Conservation (phyloP, 2,797 vertebrate species). For the Liasis olivaceus region DNA sequence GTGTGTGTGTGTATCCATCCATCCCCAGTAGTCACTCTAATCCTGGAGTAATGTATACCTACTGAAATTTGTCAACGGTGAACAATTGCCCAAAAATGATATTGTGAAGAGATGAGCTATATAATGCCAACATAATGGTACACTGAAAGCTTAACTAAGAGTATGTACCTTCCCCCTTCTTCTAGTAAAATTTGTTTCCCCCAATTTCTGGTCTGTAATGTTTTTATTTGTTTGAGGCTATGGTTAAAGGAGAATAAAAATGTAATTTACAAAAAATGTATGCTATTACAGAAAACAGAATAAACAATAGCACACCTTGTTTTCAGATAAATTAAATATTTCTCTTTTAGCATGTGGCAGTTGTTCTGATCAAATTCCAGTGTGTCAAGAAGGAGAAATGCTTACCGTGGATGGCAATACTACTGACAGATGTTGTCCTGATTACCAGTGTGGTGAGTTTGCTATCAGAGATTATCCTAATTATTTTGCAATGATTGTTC, state of each 20-base stretch:
- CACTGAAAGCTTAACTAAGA: neutral
- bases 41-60: neutral
- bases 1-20: too few species aligned
- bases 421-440: conserved; percentile 89
- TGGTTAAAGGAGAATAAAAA: neutral
- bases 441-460: conserved; percentile 89
- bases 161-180: neutral
- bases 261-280: neutral
- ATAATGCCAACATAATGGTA: neutral
- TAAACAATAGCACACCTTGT: neutral
- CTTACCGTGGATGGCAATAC: conserved; percentile 83
- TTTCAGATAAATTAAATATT: conserved; percentile 37
- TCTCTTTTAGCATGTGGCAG: conserved; percentile 79
- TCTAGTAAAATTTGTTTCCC: neutral
- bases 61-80: neutral
- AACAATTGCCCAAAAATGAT: neutral
- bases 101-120: neutral
- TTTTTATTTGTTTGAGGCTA: neutral
- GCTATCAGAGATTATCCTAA: neutral
- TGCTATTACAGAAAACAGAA: neutral
- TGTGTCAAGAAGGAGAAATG: conserved; percentile 86
- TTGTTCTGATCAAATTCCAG: conserved; percentile 79
- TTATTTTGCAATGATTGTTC: conserved; percentile 8
- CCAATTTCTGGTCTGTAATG: neutral
- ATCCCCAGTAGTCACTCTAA: neutral